These are phyloP conservation scores for Antechinus flavipes DNA, from an alignment of 2,113 vertebrate species.

Conservation along the genomic window DNA sequence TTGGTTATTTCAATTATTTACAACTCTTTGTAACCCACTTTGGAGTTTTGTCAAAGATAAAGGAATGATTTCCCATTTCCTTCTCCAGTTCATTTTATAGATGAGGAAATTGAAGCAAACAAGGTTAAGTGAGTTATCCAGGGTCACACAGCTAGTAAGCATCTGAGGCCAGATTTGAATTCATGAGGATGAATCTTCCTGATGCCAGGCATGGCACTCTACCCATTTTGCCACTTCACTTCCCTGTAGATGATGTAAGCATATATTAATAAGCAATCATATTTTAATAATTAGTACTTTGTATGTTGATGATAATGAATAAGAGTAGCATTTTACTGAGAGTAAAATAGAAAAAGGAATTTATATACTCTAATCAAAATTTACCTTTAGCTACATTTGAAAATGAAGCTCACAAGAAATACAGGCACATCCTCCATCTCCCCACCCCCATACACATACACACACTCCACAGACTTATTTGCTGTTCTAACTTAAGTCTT, in stretches of 20 bases:
- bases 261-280: neutral
- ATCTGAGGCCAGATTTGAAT: neutral
- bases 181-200: neutral
- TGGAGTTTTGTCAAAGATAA: neutral
- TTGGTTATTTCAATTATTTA: neutral
- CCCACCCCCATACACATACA: no score
- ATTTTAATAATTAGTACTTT: neutral
- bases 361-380: neutral
- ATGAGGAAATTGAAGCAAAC: neutral
- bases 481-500: neutral
- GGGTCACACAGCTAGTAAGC: neutral
- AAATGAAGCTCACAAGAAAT: neutral
- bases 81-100: neutral
- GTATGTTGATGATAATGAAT: neutral
- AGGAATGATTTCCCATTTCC: neutral
- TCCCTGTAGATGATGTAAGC: neutral
- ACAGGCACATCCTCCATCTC: no score
- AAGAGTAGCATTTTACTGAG: neutral
- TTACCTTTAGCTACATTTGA: neutral
- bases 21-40: neutral
- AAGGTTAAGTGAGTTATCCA: neutral
- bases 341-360: neutral
- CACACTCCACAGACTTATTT: neutral
- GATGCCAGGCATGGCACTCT: neutral
- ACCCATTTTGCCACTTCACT: neutral